A percentile compares a stretch with the other conserved stretches of the same genome.
phyloP scores from a whole-genome alignment of 2,113 vertebrate genomes.

The Python bivittatus region DNA sequence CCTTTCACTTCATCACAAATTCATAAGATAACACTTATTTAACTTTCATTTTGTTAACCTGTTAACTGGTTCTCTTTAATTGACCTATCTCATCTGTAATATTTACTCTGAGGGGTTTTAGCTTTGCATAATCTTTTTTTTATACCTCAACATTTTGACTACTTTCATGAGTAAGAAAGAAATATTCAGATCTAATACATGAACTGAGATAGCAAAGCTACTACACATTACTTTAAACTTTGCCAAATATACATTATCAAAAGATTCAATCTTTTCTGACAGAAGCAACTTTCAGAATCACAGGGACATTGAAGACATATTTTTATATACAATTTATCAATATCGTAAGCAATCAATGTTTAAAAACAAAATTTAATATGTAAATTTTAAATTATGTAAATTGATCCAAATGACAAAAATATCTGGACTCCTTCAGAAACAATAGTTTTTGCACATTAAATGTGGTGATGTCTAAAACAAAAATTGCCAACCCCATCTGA shows the following conservation, averaged over 20 bases:
- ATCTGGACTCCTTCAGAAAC: not conserved
- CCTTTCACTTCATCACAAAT: not conserved
- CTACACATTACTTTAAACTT: not conserved
- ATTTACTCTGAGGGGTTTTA: not conserved
- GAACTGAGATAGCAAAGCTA: not conserved
- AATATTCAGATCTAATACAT: not conserved
- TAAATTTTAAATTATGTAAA: not conserved
- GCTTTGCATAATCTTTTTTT: not conserved
- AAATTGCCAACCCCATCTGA: not conserved
- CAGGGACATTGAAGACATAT: not conserved
- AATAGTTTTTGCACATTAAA: not conserved
- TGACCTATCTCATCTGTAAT: not conserved
- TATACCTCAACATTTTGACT: not conserved
- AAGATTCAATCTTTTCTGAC: not conserved
- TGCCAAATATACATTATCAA: slow-evolving; percentile 1
- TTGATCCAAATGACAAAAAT: not conserved
- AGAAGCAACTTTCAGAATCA: not conserved
- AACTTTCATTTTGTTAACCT: not conserved
- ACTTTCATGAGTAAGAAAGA: not conserved
- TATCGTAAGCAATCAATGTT: not conserved
- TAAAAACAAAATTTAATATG: not conserved
- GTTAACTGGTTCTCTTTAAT: not conserved
- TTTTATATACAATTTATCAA: not conserved
- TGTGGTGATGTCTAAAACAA: not conserved
- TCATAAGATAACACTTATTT: not conserved